phyloP scores from a whole-genome alignment of 2,113 vertebrate species.

The Anser brachyrhynchus region DNA sequence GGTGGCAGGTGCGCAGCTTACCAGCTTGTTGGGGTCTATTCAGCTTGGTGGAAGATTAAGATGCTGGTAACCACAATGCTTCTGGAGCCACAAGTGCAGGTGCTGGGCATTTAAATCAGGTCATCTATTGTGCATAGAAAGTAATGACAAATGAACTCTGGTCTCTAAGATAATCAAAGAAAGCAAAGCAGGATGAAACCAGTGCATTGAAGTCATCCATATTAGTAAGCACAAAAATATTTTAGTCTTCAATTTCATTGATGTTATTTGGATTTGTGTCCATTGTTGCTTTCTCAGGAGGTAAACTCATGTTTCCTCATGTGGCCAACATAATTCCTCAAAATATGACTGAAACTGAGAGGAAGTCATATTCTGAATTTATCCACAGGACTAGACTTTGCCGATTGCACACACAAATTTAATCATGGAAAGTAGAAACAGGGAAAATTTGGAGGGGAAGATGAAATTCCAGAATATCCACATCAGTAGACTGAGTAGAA shows the following conservation, averaged over 20 bases:
- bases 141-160: not conserved
- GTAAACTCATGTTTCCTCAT: not conserved
- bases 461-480: not conserved
- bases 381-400: not conserved
- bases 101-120: not conserved
- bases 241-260: not conserved
- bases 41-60: no score
- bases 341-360: not conserved
- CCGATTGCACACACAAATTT: no score
- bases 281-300: not conserved
- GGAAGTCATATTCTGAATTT: not conserved
- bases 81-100: not conserved
- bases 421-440: not conserved
- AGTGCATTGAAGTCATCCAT: not conserved
- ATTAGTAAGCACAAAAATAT: not conserved
- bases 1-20: not conserved
- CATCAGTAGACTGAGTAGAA: not conserved
- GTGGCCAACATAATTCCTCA: not conserved
- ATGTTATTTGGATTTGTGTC: not conserved
- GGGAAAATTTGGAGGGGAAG: not conserved
- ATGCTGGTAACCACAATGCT: not conserved
- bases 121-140: not conserved
- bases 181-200: not conserved
- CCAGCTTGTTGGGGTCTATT: not conserved
- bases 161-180: not conserved